These are phyloP conservation scores for Panulirus ornatus DNA, from an alignment of 1,140 invertebrate genomes.

Conservation along the genomic window DNA sequence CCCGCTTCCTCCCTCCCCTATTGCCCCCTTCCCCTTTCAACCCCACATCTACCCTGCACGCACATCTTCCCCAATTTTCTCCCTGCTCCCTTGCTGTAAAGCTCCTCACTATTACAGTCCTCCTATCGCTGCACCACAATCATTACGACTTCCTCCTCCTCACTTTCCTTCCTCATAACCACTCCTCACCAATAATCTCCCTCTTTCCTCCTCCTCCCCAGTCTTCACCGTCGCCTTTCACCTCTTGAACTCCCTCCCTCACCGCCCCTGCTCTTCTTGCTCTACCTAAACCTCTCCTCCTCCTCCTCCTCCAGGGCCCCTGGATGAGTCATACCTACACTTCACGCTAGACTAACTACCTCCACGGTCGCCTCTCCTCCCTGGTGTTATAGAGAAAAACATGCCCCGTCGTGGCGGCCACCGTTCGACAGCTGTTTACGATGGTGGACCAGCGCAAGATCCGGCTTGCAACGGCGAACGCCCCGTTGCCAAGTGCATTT, in stretches of 20 bases:
- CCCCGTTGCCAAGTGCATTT: too few relatives aligned
- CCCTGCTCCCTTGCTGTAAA: not conserved
- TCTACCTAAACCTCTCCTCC: not conserved
- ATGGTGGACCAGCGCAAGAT: not conserved
- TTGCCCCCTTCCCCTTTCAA: not conserved
- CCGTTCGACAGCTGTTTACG: not conserved
- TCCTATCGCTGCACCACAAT: too few relatives aligned
- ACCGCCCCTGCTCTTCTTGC: not conserved
- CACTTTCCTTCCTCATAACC: not conserved
- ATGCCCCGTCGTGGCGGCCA: not conserved
- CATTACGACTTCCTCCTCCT: not conserved
- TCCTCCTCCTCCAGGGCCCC: not conserved
- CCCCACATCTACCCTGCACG: not conserved
- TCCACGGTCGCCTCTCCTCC: not conserved
- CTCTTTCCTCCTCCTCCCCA: not conserved
- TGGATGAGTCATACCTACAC: not conserved
- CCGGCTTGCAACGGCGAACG: not conserved
- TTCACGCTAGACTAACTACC: conserved; percentile 3
- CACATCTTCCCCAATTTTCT: too few relatives aligned
- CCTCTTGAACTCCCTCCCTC: not conserved
- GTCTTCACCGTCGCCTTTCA: not conserved
- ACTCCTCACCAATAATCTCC: not conserved
- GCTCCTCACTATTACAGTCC: too few relatives aligned
- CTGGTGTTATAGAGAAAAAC: not conserved
- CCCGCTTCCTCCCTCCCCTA: not conserved